Percentiles rank a stretch among this genome's conserved stretches.
These are phyloP conservation scores for Euura lappo DNA, from an alignment of 1,140 invertebrate genomes.

Conservation along the genomic window DNA sequence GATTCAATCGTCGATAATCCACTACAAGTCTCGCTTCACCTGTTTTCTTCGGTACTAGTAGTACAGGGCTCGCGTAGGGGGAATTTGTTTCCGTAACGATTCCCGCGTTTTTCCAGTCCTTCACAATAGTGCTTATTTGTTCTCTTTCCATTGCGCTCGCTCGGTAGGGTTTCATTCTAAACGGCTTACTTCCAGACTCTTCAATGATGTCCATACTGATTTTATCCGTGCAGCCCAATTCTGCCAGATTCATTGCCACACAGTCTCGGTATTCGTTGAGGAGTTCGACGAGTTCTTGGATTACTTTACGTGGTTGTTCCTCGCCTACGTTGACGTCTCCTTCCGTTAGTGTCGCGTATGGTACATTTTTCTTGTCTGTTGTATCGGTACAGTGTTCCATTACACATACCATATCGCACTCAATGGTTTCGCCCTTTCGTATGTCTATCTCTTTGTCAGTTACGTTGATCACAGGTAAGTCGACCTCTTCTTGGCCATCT, in stretches of 20 bases:
- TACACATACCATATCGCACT: not conserved
- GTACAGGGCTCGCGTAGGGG: not conserved
- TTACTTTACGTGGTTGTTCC: not conserved
- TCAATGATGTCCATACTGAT: conserved; percentile 18
- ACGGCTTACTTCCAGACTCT: conserved; percentile 15
- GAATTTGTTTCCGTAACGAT: too few relatives aligned
- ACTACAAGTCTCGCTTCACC: conserved; percentile 20
- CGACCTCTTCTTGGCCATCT: not conserved
- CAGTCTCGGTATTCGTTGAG: conserved; percentile 24
- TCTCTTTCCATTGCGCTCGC: conserved; percentile 20
- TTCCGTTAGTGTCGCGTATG: not conserved
- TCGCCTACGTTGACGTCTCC: conserved; percentile 20
- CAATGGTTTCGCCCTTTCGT: not conserved
- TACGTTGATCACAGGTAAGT: not conserved
- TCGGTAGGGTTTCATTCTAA: conserved; percentile 21
- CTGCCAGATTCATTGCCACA: conserved; percentile 15
- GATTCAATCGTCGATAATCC: conserved; percentile 21
- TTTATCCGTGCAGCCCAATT: conserved; percentile 20
- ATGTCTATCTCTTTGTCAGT: not conserved
- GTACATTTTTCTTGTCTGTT: not conserved
- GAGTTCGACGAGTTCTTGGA: conserved; percentile 18
- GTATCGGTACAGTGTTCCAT: not conserved
- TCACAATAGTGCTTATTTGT: conserved; percentile 20
- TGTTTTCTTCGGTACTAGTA: conserved; percentile 8
- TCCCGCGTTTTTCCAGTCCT: not conserved